Evolutionary conservation across 2,797 vertebrate species (phyloP).

Genomic region (Naso thynnoides): DNA sequence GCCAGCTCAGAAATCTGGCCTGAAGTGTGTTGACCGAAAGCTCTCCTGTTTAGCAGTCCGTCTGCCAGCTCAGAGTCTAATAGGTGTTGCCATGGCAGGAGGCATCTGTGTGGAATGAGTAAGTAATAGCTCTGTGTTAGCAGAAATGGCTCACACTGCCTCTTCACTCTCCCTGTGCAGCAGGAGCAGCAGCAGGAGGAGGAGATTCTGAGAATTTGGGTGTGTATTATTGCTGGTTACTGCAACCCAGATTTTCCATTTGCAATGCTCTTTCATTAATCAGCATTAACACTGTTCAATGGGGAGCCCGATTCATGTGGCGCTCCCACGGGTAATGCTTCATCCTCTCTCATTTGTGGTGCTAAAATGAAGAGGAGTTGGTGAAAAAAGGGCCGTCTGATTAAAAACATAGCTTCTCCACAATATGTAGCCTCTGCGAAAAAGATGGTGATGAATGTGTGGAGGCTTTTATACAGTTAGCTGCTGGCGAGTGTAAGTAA

Average conservation of each 20-base stretch:
- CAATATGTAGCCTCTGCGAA: conserved; percentile 44
- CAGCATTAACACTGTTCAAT: conserved; percentile 64
- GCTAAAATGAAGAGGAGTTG: conserved; percentile 59
- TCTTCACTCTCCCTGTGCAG: conserved; percentile 26
- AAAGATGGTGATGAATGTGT: conserved; percentile 58
- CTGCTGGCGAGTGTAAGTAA: conserved; percentile 36
- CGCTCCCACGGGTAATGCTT: conserved; percentile 54
- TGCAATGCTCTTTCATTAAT: conserved; percentile 77
- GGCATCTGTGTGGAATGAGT: conserved; percentile 78
- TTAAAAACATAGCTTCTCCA: conserved; percentile 60
- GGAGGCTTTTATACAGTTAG: conserved; percentile 34
- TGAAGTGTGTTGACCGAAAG: conserved; percentile 61
- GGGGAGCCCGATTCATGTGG: conserved; percentile 50
- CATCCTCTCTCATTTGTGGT: conserved; percentile 59
- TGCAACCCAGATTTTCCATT: conserved; percentile 52
- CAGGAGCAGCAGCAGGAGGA: conserved; percentile 32
- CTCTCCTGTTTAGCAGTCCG: conserved; percentile 65
- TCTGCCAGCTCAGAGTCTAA: conserved; percentile 55
- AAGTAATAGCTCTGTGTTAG: conserved; percentile 71
- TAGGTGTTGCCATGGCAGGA: conserved; percentile 79
- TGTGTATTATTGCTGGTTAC: conserved; percentile 32
- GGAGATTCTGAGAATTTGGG: conserved; percentile 52
- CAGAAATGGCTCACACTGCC: conserved; percentile 56
- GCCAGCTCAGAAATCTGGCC: conserved; percentile 50
- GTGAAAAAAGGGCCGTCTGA: conserved; percentile 52